A percentile compares a stretch with the other conserved stretches of the same genome.
phyloP scores from a whole-genome alignment of 2,888 invertebrate genomes.

The Orchestes rusci region DNA sequence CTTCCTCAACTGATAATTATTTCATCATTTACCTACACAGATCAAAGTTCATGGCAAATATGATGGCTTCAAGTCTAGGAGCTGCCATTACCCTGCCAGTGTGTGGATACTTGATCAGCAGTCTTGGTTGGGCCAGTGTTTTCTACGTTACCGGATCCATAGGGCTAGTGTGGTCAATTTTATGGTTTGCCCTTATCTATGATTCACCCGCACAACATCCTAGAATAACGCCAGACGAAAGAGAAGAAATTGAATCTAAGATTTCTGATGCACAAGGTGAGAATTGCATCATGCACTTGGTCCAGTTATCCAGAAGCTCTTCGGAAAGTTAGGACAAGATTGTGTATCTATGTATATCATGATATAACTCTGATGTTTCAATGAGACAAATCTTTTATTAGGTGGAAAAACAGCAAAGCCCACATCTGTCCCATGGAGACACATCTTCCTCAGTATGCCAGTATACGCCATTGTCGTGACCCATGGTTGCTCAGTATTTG shows the following conservation, averaged over 20 bases:
- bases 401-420: slow-evolving; percentile 37
- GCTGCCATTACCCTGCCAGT: slow-evolving; percentile 87
- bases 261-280: slow-evolving; percentile 46
- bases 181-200: slow-evolving; percentile 74
- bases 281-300: neutral
- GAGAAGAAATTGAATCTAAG: slow-evolving; percentile 57
- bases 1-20: too few relatives aligned
- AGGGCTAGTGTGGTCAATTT: slow-evolving; percentile 64
- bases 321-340: too few relatives aligned
- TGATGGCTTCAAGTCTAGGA: slow-evolving; percentile 89
- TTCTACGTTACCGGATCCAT: slow-evolving; percentile 66
- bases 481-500: slow-evolving; percentile 77
- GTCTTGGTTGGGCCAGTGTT: slow-evolving; percentile 81
- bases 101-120: slow-evolving; percentile 72
- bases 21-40: slow-evolving; percentile 7
- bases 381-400: too few relatives aligned
- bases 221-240: slow-evolving; percentile 66
- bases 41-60: slow-evolving; percentile 86
- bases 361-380: neutral
- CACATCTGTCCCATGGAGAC: slow-evolving; percentile 64
- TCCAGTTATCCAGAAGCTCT: neutral
- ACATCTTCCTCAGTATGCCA: slow-evolving; percentile 60
- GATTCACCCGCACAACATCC: slow-evolving; percentile 80
- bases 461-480: slow-evolving; percentile 83
- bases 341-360: too few relatives aligned